Base-by-base conservation (phyloP, 2,888 invertebrate genomes). In the Xanthia icteritia region DNA sequence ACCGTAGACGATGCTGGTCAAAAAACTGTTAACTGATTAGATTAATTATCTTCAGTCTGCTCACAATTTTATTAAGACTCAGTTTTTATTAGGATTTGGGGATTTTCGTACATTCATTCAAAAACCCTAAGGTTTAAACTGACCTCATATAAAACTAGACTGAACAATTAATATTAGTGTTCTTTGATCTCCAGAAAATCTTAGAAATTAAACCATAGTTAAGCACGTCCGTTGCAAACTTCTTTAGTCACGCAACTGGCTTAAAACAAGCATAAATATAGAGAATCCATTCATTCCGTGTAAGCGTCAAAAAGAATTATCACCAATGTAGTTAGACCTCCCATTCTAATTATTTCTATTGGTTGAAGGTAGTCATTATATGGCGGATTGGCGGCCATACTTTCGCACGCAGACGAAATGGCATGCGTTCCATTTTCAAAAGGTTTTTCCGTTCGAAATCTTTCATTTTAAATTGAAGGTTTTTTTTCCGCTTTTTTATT, bases 341-440 rank as follows among this genome's bases (percentile, higher is more conserved):
- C 56, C 73, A 65, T 58, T 42, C 11, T 39, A 74, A 60, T 42
- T 39, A 36, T 31, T 76, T 66, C 72, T 48, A 39, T 76, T 71
- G 48, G 69, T 27, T 48, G 67, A 67, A 83, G 66, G 68, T 86
- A 91, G 82, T 91, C 91, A 89, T 79, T 73, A 42, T 78, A 80
- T 20, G 82, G 78, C 88, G 89, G 91, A 45, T 15, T 20, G 82
- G 78, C 88, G 89, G 91, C 48, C 17, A 86, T 82, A 90, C 89
- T 91, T 92, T 93, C 91, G 92, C 92, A 89, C 88, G 83, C 85
- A 88, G 88, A 90, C 86, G 86, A 91, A 91, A 90, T 89, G 91
- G 91, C 91, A 90, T 83, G 89, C 86, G 89, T 90, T 88, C 90
- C 89, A 90, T 91, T 92, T 92, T 86, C 88, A 90, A 92, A 89